Base-by-base conservation (phyloP, 2,888 invertebrate genomes). In the Leptinotarsa juncta region DNA sequence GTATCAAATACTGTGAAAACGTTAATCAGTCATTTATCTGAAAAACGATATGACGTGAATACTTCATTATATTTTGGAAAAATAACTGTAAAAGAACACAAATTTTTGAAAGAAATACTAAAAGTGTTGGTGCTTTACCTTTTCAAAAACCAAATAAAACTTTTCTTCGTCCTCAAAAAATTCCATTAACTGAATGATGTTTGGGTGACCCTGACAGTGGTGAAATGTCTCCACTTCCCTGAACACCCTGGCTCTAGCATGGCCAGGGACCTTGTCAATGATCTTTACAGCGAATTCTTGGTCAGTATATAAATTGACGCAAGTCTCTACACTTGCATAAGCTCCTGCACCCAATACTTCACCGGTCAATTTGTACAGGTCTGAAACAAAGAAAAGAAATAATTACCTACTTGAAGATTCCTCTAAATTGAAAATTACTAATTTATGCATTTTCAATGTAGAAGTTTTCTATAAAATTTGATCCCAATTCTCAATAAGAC, bases 221-320 rank as follows among this genome's bases (percentile, higher is more conserved):
- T 98, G 97, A 92, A 99, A 98, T 81, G 97, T 98, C 91, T 99
- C 98, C 86, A 99, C 98, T 90, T 99, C 99, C 84, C 97, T 96
- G 91, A 98, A 97, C 84, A 99, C 96, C 67, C 98, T 92, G 85
- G 95, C 95, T 83, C 98, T 93, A 85, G 96, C 96, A 90, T 97
- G 97, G 80, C 96, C 96, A 82, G 96, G 96, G 86, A 96, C 95
- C 89, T 98, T 98, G 89, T 97, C 96, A 86, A 98, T 97, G 85
- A 97, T 95, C 92, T 99, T 99, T 80, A 99, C 99, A 77, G 99
- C 99, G 89, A 94, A 98, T 90, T 98, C 98, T 88, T 95, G 92
- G 83, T 95, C 95, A 80, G 96, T 97, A 89, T 95, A 94, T 85
- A 95, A 93, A 88, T 96, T 96, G 81, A 95, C 93, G 90, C 97